A percentile compares a stretch with the other conserved stretches of the same genome.
Evolutionary conservation across 53 echinoderm and acorn worm genomes (phyloP).

Genomic region (Astropecten irregularis): DNA sequence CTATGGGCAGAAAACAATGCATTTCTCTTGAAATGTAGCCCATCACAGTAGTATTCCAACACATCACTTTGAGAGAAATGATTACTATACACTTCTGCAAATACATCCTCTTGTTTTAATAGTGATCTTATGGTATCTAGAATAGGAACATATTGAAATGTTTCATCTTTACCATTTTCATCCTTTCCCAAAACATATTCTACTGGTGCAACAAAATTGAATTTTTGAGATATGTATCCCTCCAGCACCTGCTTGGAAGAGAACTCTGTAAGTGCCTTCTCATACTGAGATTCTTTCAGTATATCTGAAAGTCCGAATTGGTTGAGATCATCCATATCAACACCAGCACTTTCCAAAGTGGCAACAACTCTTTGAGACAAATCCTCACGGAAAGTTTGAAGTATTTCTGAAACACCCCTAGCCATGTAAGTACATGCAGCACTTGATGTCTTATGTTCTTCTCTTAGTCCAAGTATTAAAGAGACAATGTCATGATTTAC

Average conservation of each 20-base stretch:
- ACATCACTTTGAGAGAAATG: conserved; percentile 20
- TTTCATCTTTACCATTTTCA: conserved; percentile 18
- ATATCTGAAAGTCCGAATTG: not conserved
- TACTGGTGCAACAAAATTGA: conserved; percentile 30
- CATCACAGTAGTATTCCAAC: conserved; percentile 52
- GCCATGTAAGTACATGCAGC: conserved; percentile 32
- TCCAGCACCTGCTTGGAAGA: not conserved
- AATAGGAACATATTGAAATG: conserved; percentile 61
- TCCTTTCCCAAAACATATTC: conserved; percentile 31
- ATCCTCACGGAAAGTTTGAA: conserved; percentile 15
- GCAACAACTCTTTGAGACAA: not conserved
- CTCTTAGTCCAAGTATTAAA: conserved; percentile 44
- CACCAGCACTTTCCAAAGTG: conserved; percentile 29
- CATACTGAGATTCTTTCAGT: conserved; percentile 22
- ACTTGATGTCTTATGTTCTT: conserved; percentile 52
- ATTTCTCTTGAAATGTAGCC: conserved; percentile 11
- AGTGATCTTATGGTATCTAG: conserved; percentile 32
- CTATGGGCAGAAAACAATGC: conserved; percentile 23
- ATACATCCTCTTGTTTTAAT: conserved; percentile 37
- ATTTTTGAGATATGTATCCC: conserved; percentile 33
- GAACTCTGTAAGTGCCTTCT: conserved; percentile 22
- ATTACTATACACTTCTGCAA: conserved; percentile 43
- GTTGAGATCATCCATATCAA: conserved; percentile 17
- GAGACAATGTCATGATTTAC: conserved; percentile 18
- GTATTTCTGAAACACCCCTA: not conserved